phyloP scores from a whole-genome alignment of 2,113 vertebrate species.

The Paramisgurnus dabryanus region DNA sequence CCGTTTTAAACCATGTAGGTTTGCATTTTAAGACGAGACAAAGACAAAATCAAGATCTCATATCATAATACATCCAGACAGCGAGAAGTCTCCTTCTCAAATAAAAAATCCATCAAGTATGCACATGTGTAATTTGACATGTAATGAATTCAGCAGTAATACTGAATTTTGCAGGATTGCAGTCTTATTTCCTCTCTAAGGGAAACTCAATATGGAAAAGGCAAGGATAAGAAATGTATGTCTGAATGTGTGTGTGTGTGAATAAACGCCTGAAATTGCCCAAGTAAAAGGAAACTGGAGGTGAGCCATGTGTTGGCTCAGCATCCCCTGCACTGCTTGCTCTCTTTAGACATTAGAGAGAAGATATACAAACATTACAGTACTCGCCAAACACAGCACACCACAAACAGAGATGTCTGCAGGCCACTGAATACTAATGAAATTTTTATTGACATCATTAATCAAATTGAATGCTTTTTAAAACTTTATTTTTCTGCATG shows the following conservation, averaged over 20 bases:
- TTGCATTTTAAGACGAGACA: background rate
- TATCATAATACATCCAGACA: background rate
- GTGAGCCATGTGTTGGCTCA: conserved; percentile 50
- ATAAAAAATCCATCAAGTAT: background rate
- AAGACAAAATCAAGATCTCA: conserved; percentile 5
- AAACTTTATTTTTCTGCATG: background rate
- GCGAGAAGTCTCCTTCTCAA: background rate
- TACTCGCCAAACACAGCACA: conserved; percentile 34
- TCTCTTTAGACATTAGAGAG: conserved; percentile 44
- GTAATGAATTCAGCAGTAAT: conserved; percentile 18
- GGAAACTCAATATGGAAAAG: conserved; percentile 1
- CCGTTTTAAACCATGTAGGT: background rate
- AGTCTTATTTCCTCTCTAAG: background rate
- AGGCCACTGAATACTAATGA: background rate
- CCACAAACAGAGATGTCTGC: conserved; percentile 7
- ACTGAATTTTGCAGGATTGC: conserved; percentile 4
- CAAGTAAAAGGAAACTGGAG: conserved; percentile 34
- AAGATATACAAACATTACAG: conserved; percentile 40
- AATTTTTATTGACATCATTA: conserved; percentile 7
- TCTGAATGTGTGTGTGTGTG: conserved; percentile 18
- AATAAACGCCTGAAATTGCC: conserved; percentile 28
- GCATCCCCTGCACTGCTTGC: conserved; percentile 31
- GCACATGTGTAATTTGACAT: background rate
- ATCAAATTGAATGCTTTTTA: conserved; percentile 24
- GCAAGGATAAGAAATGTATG: background rate